Evolutionary conservation across 2,113 vertebrate genomes (phyloP).

Genomic region (Podarcis raffonei): DNA sequence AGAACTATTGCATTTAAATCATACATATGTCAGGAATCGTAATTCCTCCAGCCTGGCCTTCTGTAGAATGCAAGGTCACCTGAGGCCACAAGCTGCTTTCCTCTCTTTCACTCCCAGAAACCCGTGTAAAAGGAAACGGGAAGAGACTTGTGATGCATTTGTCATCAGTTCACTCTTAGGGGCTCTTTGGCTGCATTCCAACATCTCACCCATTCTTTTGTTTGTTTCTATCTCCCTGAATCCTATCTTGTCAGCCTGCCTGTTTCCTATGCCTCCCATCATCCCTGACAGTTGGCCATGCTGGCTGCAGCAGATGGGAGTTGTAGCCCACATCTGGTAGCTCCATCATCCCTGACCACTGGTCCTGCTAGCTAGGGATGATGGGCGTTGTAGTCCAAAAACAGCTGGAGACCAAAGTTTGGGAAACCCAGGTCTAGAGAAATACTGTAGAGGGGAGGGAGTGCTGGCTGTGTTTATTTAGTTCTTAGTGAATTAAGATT

Average conservation of each 20-base stretch:
- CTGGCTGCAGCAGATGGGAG: not conserved
- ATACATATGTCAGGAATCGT: not conserved
- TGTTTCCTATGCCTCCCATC: not conserved
- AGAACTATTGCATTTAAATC: slow-evolving; percentile 22
- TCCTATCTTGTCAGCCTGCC: not conserved
- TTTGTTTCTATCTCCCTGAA: not conserved
- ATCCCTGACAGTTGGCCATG: not conserved
- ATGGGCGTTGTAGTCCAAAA: no score
- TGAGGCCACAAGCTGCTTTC: not conserved
- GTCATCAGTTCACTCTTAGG: not conserved
- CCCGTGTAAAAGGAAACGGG: not conserved
- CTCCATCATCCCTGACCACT: no score
- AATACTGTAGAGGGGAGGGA: not conserved
- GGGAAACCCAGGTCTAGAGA: not conserved
- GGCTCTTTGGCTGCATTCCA: not conserved
- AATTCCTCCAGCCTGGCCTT: not conserved
- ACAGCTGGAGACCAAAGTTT: not conserved
- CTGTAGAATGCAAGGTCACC: not conserved
- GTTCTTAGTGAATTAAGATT: not conserved
- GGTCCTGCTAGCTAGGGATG: no score
- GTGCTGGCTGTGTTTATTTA: not conserved
- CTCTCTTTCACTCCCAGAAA: not conserved
- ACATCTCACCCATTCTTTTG: not conserved
- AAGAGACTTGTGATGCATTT: not conserved
- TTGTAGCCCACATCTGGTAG: not conserved